These are phyloP conservation scores for Eudasyphora cyanicolor DNA, from an alignment of 2,888 invertebrate genomes.

Conservation along the genomic window DNA sequence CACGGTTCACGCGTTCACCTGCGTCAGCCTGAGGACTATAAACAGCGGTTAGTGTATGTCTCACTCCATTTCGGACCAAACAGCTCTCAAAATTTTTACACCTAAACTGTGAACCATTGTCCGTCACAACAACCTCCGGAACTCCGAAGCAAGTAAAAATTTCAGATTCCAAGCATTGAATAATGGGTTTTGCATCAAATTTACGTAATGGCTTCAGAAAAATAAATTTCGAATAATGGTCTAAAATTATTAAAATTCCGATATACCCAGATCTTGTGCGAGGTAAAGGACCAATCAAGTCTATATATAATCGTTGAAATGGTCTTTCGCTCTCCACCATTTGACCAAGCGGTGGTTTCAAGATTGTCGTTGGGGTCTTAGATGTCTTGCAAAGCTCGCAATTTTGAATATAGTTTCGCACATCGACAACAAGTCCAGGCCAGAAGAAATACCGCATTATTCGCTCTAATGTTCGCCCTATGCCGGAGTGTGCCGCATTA, in stretches of 20 bases:
- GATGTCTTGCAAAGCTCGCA: conserved; percentile 6
- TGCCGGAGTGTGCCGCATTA: no score
- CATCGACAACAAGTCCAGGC: conserved; percentile 2
- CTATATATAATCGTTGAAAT: conserved; percentile 43
- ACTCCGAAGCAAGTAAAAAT: conserved; percentile 68
- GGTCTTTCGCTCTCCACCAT: conserved; percentile 8
- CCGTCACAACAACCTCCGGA: conserved; percentile 41
- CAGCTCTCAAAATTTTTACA: conserved; percentile 28
- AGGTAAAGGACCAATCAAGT: conserved; percentile 46
- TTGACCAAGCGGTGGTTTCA: conserved; percentile 37
- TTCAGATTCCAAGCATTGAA: conserved; percentile 36
- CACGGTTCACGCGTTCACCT: conserved; percentile 25
- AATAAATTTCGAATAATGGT: conserved; percentile 42
- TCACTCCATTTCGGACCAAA: conserved; percentile 20
- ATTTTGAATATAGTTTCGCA: background rate
- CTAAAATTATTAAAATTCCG: conserved; percentile 37
- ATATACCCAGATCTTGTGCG: conserved; percentile 37
- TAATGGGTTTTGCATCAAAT: background rate
- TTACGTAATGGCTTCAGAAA: conserved; percentile 44
- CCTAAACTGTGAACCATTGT: conserved; percentile 52
- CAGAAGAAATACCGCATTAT: background rate
- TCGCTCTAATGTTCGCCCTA: no score
- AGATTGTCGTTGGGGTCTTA: background rate
- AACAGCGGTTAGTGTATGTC: conserved; percentile 39
- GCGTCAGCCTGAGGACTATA: conserved; percentile 53